Percentiles rank a stretch among this genome's conserved stretches.
These are phyloP conservation scores for Lysandra coridon DNA, from an alignment of 2,888 invertebrate species.

Conservation along the genomic window DNA sequence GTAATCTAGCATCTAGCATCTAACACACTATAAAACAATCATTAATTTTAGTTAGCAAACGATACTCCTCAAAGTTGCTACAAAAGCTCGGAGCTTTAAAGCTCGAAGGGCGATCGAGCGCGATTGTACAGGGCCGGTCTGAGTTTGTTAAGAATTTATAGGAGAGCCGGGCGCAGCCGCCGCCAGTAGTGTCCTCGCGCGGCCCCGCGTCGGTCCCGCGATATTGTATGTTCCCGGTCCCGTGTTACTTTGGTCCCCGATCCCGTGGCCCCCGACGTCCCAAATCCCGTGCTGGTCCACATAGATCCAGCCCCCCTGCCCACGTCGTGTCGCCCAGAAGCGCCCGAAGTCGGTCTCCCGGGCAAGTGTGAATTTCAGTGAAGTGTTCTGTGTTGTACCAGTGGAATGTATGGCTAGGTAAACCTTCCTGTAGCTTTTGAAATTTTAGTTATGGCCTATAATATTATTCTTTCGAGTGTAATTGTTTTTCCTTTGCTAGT, in stretches of 20 bases:
- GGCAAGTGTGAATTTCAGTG: constrained; percentile 43
- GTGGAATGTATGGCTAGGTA: constrained; percentile 52
- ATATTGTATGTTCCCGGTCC: background rate
- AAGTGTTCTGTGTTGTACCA: constrained; percentile 46
- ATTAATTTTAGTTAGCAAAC: background rate
- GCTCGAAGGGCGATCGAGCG: constrained; percentile 54
- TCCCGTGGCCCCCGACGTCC: background rate
- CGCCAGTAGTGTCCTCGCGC: constrained; percentile 52
- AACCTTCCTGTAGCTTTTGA: constrained; percentile 21
- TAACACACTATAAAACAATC: background rate
- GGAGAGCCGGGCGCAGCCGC: constrained; percentile 66
- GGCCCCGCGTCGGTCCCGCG: constrained; percentile 34
- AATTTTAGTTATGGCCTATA: background rate
- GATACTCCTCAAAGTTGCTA: background rate
- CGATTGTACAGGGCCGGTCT: constrained; percentile 71
- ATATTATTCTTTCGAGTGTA: background rate
- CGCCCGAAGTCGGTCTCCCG: constrained; percentile 4
- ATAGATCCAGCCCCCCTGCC: background rate
- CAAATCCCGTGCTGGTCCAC: background rate
- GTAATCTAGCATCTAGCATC: background rate
- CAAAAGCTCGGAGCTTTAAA: constrained; percentile 27
- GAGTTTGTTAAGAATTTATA: constrained; percentile 74
- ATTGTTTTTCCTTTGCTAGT: constrained; percentile 5
- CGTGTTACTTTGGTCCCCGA: background rate
- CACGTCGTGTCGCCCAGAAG: background rate